phyloP scores from a whole-genome alignment of 1,140 invertebrate genomes.

The Metopolophium dirhodum region DNA sequence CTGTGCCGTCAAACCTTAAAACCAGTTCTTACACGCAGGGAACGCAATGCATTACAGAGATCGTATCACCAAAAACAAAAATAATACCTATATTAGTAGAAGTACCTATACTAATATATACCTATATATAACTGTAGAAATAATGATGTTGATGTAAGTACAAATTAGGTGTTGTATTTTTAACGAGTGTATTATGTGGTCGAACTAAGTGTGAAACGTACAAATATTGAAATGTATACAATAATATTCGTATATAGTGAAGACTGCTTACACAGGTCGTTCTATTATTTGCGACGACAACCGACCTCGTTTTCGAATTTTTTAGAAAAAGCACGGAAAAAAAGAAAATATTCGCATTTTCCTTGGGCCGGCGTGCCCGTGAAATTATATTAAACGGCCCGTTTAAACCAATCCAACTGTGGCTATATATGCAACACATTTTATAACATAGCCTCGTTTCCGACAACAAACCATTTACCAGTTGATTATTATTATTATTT shows the following conservation, averaged over 20 bases:
- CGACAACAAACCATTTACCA: neutral
- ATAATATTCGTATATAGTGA: neutral
- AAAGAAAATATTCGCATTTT: slow-evolving; percentile 24
- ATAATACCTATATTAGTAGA: neutral
- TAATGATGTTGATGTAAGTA: neutral
- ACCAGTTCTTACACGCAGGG: neutral
- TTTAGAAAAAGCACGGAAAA: neutral
- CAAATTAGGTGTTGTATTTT: neutral
- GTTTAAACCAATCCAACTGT: neutral
- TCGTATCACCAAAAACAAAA: neutral
- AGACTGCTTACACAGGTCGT: neutral
- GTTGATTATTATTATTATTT: slow-evolving; percentile 17
- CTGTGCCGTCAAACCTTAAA: neutral
- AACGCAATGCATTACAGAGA: neutral
- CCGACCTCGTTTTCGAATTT: neutral
- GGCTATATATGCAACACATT: slow-evolving; percentile 6
- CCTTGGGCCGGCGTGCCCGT: neutral
- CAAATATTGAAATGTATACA: neutral
- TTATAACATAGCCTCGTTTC: neutral
- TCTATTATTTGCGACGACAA: neutral
- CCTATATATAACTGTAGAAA: neutral
- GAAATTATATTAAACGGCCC: slow-evolving; percentile 24
- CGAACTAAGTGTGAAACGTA: neutral
- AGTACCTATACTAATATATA: neutral
- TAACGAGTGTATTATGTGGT: neutral